Conservation (phyloP, 2,888 invertebrate genomes). For the Diploptera punctata region DNA sequence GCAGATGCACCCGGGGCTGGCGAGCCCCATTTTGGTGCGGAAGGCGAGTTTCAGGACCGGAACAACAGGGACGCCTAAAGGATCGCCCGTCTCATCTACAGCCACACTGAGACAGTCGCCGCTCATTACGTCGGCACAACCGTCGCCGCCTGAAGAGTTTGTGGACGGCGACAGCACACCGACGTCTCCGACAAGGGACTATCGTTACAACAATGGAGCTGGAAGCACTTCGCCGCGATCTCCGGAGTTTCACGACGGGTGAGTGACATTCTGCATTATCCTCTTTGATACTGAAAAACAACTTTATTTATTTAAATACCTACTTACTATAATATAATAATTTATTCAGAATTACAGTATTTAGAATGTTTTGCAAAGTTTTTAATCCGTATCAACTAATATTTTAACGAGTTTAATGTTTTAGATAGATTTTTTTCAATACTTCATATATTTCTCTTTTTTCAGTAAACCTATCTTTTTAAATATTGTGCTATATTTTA, state of each 20-base stretch:
- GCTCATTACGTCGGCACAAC: constrained; percentile 30
- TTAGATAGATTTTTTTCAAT: too few relatives aligned
- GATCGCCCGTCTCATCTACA: constrained; percentile 36
- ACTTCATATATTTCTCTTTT: too few relatives aligned
- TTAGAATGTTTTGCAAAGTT: too few relatives aligned
- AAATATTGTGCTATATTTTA: too few relatives aligned
- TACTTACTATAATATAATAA: too few relatives aligned
- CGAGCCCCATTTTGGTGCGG: constrained; percentile 84
- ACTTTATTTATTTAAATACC: too few relatives aligned
- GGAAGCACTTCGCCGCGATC: constrained; percentile 50
- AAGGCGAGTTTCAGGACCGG: constrained; percentile 65
- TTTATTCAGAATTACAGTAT: too few relatives aligned
- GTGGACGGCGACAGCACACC: constrained; percentile 33
- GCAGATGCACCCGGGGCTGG: constrained; percentile 74
- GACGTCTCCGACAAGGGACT: constrained; percentile 43
- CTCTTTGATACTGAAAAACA: too few relatives aligned
- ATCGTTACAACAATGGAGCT: constrained; percentile 48
- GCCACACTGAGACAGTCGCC: constrained; percentile 38
- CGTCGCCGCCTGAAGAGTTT: constrained; percentile 37
- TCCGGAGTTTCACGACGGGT: constrained; percentile 60
- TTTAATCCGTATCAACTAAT: too few relatives aligned
- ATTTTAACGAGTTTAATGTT: too few relatives aligned
- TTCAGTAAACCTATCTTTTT: too few relatives aligned
- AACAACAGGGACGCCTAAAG: constrained; percentile 45
- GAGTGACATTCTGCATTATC: too few relatives aligned